These are phyloP conservation scores for Chaunax sp. DNA, from an alignment of 2,797 vertebrate species.

Conservation along the genomic window DNA sequence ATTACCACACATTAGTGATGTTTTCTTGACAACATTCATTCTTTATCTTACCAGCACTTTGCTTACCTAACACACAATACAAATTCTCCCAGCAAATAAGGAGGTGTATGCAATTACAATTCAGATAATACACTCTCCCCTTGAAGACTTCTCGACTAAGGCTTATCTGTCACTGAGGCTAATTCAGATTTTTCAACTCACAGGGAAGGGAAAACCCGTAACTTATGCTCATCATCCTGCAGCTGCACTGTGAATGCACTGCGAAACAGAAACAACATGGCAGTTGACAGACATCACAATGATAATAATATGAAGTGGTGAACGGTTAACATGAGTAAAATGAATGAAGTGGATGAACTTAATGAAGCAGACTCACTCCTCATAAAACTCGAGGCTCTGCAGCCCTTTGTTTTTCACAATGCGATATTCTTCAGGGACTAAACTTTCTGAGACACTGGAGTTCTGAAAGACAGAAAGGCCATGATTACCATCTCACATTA, in stretches of 20 bases:
- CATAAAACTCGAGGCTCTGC: conserved; percentile 85
- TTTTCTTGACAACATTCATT: background rate
- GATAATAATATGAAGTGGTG: background rate
- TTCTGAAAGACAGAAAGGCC: conserved; percentile 59
- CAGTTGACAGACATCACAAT: background rate
- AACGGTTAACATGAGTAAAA: background rate
- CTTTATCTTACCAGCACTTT: background rate
- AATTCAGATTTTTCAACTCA: conserved; percentile 72
- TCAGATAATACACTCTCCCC: too few species aligned
- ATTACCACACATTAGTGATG: background rate
- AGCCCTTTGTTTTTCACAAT: conserved; percentile 89
- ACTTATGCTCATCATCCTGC: conserved; percentile 86
- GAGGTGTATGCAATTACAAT: too few species aligned
- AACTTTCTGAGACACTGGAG: conserved; percentile 71
- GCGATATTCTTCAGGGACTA: conserved; percentile 91
- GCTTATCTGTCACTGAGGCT: too few species aligned
- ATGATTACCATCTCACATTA: background rate
- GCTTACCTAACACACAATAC: background rate
- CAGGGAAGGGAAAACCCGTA: conserved; percentile 90
- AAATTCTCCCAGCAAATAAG: too few species aligned
- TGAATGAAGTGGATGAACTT: background rate
- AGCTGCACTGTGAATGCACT: conserved; percentile 92
- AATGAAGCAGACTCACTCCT: conserved; percentile 84
- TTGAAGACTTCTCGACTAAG: too few species aligned
- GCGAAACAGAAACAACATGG: conserved; percentile 37